Conservation (phyloP, 2,113 vertebrate species). For the Phaethon lepturus region DNA sequence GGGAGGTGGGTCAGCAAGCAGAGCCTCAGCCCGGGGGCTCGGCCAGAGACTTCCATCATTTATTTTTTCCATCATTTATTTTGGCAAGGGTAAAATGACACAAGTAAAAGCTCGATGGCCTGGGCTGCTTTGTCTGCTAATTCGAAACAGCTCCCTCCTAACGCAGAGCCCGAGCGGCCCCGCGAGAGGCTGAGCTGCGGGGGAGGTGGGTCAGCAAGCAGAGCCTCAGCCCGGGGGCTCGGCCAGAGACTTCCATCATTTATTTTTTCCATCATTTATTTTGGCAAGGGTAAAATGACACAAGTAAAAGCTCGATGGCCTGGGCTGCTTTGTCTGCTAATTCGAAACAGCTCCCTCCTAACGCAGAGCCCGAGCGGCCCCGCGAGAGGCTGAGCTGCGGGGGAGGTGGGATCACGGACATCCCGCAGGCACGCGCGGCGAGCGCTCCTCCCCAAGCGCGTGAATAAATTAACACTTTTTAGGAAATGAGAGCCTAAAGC, state of each 20-base stretch:
- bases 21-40: background rate
- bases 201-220: background rate
- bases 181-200: background rate
- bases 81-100: background rate
- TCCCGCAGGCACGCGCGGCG: fast-evolving
- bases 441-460: fast-evolving
- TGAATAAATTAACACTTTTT: background rate
- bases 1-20: background rate
- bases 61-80: too few species aligned
- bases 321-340: background rate
- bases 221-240: background rate
- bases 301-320: background rate
- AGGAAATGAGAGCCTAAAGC: background rate
- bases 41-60: background rate
- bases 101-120: background rate
- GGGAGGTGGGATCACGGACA: background rate
- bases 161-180: fast-evolving
- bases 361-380: fast-evolving
- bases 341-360: background rate
- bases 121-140: background rate
- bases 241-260: background rate
- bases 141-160: background rate
- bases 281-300: background rate
- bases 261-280: background rate
- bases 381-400: background rate